phyloP scores from a whole-genome alignment of 2,113 vertebrate genomes.

The Saccopteryx bilineata region DNA sequence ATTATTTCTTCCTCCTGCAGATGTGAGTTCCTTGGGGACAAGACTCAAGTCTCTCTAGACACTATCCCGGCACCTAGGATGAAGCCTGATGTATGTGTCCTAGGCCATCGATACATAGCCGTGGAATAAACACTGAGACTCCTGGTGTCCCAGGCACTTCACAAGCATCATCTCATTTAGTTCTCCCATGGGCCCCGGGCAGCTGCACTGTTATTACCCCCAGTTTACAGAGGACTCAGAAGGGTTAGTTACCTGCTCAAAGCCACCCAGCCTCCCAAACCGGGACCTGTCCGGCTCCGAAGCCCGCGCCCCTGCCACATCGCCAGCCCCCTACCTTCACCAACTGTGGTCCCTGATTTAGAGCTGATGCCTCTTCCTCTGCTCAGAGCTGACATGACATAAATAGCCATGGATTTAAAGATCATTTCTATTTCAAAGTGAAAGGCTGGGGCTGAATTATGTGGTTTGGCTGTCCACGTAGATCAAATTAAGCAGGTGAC shows the following conservation, averaged over 20 bases:
- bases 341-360: background rate
- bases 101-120: background rate
- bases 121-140: background rate
- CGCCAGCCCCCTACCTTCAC: background rate
- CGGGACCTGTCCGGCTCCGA: background rate
- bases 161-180: background rate
- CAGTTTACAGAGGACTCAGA: background rate
- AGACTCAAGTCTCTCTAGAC: background rate
- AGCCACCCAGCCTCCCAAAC: background rate
- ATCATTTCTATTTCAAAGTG: conserved; percentile 52
- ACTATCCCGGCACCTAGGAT: background rate
- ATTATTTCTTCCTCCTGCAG: background rate
- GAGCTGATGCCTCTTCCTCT: background rate
- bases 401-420: background rate
- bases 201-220: background rate
- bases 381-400: conserved; percentile 15
- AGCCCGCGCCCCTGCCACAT: background rate
- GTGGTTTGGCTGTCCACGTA: background rate
- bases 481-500: background rate
- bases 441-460: conserved; percentile 28
- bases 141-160: background rate
- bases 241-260: background rate
- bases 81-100: background rate
- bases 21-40: background rate
- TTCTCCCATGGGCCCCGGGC: background rate